Percentiles rank a stretch among this genome's conserved stretches.
phyloP scores from a whole-genome alignment of 2,797 vertebrate species.

The Avahi laniger region DNA sequence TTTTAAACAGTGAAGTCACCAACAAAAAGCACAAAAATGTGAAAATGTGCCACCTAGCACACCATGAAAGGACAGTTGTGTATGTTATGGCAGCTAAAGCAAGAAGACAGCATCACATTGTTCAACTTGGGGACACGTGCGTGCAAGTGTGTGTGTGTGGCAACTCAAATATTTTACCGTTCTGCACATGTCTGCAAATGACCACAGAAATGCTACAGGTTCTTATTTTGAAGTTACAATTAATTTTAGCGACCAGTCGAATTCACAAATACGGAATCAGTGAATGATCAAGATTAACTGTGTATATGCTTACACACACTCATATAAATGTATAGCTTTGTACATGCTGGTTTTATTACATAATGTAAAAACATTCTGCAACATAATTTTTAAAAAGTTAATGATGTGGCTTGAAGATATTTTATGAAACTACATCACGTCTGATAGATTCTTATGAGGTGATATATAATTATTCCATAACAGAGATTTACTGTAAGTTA shows the following conservation, averaged over 20 bases:
- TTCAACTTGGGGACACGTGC: not conserved
- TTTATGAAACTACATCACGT: not conserved
- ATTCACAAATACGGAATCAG: not conserved
- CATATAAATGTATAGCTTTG: not conserved
- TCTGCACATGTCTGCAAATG: not conserved
- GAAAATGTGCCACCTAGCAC: not conserved
- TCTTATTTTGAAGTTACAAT: not conserved
- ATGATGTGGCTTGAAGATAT: not conserved
- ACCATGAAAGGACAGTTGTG: not conserved
- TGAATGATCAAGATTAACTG: not conserved
- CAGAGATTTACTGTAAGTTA: not conserved
- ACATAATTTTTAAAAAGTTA: not conserved
- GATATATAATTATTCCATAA: not conserved
- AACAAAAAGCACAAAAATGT: not conserved
- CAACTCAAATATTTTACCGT: not conserved
- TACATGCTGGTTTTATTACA: not conserved
- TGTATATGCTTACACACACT: not conserved
- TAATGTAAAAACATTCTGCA: constrained; percentile 28
- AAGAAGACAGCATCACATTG: not conserved
- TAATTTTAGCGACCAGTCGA: not conserved
- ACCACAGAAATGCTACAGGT: not conserved
- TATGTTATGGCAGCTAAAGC: not conserved
- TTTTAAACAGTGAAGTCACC: not conserved
- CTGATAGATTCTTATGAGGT: not conserved
- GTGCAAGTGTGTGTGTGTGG: no score